Base-by-base conservation (phyloP, 2,797 vertebrate genomes). In the Naso thynnoides region DNA sequence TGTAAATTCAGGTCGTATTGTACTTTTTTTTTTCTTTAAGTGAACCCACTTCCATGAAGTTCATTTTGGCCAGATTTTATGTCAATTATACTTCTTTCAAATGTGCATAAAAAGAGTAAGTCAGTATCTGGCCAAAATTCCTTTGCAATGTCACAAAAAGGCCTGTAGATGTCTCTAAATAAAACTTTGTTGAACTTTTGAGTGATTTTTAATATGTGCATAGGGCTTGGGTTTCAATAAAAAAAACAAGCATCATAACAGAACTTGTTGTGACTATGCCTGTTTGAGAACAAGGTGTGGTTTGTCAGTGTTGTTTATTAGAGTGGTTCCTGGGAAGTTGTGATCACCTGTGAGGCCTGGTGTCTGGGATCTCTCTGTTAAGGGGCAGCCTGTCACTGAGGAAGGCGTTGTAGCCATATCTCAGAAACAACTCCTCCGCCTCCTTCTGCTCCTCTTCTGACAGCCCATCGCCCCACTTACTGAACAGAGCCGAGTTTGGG, bases 331-430 rank as follows among this genome's bases (percentile, higher is more conserved):
- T 16, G 39, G 56, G 27, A 44, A 5, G 18, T 11, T 1, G 0
- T 2, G 2, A 27, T 84, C 64, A 95, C 94, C 83, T 92, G 10
- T 2, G 1, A 1, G 88, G 66, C 27, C 94, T 81, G 45, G 94
- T 95, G 90, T 99, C 97, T 0, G 96, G 96, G 58, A 98, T 91
- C 3, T 94, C 76, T 71, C 97, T 92, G 91, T 97, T 94, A 59
- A 98, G 91, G 0, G 97, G 96, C 26, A 98, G 86, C 47, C 95
- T 91, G 86, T 99, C 96, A 1, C 98, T 99, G 79, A 99, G 95
- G 87, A 97, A 98, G 41, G 94, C 95, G 0, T 99, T 99, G 90
- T 99, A 98, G 52, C 97, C 97, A 0, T 98, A 98, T 64, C 91
- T 96, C 86, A 94, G 92, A 83, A 95, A 99, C 47, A 96, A 88